Percentiles rank a stretch among this genome's conserved stretches.
phyloP scores from a whole-genome alignment of 1,140 invertebrate species.

The Trinorchestia longiramus region DNA sequence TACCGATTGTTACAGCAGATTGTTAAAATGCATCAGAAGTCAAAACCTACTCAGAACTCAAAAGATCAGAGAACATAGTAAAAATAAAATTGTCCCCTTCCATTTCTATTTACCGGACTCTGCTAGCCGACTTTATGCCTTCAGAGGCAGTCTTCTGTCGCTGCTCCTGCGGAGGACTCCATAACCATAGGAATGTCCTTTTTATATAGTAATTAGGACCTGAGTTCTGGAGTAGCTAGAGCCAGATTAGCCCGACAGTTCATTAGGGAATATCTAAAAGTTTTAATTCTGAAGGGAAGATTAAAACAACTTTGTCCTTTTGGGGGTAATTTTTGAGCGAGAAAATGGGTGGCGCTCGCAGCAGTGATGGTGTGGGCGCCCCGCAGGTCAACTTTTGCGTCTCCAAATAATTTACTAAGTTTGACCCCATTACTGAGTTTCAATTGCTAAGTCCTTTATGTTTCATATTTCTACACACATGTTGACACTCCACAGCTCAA shows the following conservation, averaged over 20 bases:
- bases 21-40: neutral
- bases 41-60: neutral
- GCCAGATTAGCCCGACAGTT: conserved; percentile 45
- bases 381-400: neutral
- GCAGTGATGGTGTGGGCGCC: neutral
- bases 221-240: conserved; percentile 32
- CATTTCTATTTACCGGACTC: neutral
- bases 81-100: neutral
- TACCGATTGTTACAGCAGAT: no score
- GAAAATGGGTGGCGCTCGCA: neutral
- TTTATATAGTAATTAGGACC: conserved; percentile 45
- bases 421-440: neutral
- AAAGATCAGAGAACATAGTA: neutral
- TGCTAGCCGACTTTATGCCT: neutral
- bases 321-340: conserved; percentile 38
- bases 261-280: conserved; percentile 48
- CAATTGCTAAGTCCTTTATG: neutral
- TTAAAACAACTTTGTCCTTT: conserved; percentile 49
- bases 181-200: conserved; percentile 49
- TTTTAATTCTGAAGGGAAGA: conserved; percentile 49
- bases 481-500: neutral
- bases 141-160: neutral
- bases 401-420: conserved; percentile 21
- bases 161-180: neutral
- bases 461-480: neutral